Evolutionary conservation across 1,140 invertebrate species (phyloP).

Genomic region (Charaxes varanes): DNA sequence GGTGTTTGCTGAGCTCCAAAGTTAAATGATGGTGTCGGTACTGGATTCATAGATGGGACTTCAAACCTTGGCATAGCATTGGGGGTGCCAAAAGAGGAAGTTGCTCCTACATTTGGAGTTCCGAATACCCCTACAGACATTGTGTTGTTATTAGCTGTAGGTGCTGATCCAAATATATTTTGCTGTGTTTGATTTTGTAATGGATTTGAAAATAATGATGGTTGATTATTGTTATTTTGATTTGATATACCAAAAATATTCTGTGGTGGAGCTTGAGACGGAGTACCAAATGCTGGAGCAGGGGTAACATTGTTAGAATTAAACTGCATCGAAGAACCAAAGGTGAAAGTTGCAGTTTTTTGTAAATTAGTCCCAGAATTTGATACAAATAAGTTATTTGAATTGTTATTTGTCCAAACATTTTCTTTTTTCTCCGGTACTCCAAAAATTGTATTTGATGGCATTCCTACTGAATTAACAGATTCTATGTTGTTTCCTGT

Average conservation of each 20-base stretch:
- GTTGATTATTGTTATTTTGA: slow-evolving; percentile 23
- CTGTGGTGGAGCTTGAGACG: slow-evolving; percentile 18
- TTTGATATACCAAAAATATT: slow-evolving; percentile 39
- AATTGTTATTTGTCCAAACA: slow-evolving; percentile 25
- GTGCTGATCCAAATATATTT: slow-evolving; percentile 35
- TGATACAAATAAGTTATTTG: slow-evolving; percentile 25
- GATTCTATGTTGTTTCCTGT: not conserved
- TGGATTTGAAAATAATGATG: slow-evolving; percentile 29
- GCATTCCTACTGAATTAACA: not conserved
- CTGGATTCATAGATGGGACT: slow-evolving; percentile 20
- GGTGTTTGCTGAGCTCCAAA: slow-evolving; percentile 30
- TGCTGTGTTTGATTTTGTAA: slow-evolving; percentile 21
- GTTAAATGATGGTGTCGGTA: slow-evolving; percentile 35
- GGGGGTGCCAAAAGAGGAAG: slow-evolving; percentile 34
- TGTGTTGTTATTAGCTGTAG: slow-evolving; percentile 22
- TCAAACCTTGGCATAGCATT: slow-evolving; percentile 35
- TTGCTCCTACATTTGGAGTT: slow-evolving; percentile 19
- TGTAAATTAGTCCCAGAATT: slow-evolving; percentile 19
- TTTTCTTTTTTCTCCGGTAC: slow-evolving; percentile 30
- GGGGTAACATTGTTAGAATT: slow-evolving; percentile 16
- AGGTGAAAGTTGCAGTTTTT: slow-evolving; percentile 28
- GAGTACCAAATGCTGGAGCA: slow-evolving; percentile 25
- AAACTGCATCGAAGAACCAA: slow-evolving; percentile 23
- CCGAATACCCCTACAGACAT: slow-evolving; percentile 38
- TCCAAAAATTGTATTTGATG: slow-evolving; percentile 15